A percentile compares a stretch with the other conserved stretches of the same genome.
These are phyloP conservation scores for Hydrozoanthus gracilis DNA, from an alignment of 92 coral and sea anemone species.

Conservation along the genomic window DNA sequence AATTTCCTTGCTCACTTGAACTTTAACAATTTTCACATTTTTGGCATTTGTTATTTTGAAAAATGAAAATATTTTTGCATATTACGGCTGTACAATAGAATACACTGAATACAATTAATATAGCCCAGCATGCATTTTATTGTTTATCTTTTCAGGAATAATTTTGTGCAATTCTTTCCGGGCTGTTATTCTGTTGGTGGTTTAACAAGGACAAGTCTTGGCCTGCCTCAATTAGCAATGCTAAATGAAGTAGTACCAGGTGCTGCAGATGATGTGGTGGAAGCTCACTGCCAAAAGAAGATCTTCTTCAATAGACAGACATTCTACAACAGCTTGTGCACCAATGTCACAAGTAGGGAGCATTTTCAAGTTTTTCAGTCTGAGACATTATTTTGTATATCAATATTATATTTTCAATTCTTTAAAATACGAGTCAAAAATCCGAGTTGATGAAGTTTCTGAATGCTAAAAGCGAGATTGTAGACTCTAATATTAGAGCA, in stretches of 20 bases:
- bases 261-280: constrained; percentile 42
- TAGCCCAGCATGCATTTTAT: not conserved
- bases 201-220: constrained; percentile 27
- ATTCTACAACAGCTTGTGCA: constrained; percentile 55
- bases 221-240: constrained; percentile 33
- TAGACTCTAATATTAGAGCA: too few relatives aligned
- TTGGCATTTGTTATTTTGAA: not conserved
- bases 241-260: constrained; percentile 56
- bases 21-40: not conserved
- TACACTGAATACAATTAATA: not conserved
- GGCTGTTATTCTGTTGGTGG: constrained; percentile 28
- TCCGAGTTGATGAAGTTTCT: too few relatives aligned
- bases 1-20: not conserved
- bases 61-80: not conserved
- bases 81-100: not conserved
- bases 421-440: too few relatives aligned
- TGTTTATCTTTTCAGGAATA: constrained; percentile 32
- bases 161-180: constrained; percentile 15
- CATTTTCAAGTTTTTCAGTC: too few relatives aligned
- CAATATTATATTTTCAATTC: too few relatives aligned
- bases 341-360: constrained; percentile 37
- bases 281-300: constrained; percentile 47
- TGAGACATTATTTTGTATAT: too few relatives aligned
- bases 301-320: constrained; percentile 21
- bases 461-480: too few relatives aligned